phyloP scores from a whole-genome alignment of 2,888 invertebrate species.

The Resseliella maxima region DNA sequence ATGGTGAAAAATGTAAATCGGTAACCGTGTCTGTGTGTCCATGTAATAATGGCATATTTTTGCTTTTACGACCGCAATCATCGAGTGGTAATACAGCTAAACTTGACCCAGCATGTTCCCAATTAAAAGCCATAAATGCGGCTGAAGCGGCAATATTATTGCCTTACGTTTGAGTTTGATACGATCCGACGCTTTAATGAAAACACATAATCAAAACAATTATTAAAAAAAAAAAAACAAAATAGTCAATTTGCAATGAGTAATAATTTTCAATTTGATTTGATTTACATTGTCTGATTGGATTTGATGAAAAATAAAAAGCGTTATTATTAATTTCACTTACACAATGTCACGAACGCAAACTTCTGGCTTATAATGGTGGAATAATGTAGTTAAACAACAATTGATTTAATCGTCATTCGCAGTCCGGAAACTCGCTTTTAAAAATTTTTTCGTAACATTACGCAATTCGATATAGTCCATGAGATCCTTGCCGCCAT shows the following conservation, averaged over 20 bases:
- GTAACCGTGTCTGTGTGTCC: slow-evolving; percentile 92
- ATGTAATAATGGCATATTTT: slow-evolving; percentile 86
- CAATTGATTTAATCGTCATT: too few species aligned
- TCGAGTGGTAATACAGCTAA: slow-evolving; percentile 89
- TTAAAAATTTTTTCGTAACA: too few species aligned
- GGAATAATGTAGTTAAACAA: too few species aligned
- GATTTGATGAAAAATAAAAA: neutral
- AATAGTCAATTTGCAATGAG: neutral
- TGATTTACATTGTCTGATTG: too few species aligned
- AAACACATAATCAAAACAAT: neutral
- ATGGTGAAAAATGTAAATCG: slow-evolving; percentile 95
- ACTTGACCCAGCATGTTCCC: slow-evolving; percentile 91
- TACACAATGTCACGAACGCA: slow-evolving; percentile 81
- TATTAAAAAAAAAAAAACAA: neutral
- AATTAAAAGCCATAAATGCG: slow-evolving; percentile 94
- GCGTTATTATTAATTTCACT: too few species aligned
- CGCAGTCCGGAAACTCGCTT: too few species aligned
- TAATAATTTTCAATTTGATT: neutral
- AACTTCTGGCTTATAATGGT: slow-evolving; percentile 95
- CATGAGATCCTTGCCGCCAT: too few species aligned
- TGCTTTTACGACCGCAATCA: slow-evolving; percentile 89
- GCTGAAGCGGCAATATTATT: slow-evolving; percentile 95
- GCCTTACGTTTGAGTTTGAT: slow-evolving; percentile 94
- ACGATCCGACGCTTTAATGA: slow-evolving; percentile 78
- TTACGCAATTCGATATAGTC: too few species aligned